Conservation (phyloP, 2,888 invertebrate genomes). For the Apamea crenata region DNA sequence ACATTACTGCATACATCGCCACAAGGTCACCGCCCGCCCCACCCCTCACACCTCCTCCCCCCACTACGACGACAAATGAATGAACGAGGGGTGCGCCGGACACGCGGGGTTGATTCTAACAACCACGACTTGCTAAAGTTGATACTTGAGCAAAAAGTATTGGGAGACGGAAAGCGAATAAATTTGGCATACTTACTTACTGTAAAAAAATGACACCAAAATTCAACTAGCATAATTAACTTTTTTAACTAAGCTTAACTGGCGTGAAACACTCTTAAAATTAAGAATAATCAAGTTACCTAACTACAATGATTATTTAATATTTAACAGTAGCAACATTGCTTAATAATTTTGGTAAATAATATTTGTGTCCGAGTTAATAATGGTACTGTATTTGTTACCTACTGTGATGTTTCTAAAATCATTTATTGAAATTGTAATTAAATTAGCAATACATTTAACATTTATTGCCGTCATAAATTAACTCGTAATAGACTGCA, state of each 20-base stretch:
- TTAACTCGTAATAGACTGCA: constrained; percentile 14
- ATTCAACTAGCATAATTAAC: neutral
- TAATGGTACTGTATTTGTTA: neutral
- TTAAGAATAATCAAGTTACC: neutral
- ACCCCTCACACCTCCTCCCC: constrained; percentile 40
- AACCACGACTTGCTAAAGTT: constrained; percentile 56
- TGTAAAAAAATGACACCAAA: neutral
- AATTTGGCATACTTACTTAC: neutral
- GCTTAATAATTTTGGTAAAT: neutral
- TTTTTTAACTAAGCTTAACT: no score
- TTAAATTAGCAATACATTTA: constrained; percentile 22
- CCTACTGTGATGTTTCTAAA: neutral
- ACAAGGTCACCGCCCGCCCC: constrained; percentile 65
- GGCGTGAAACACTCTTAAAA: neutral
- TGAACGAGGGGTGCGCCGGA: constrained; percentile 80
- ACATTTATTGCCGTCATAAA: constrained; percentile 22
- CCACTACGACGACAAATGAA: constrained; percentile 79
- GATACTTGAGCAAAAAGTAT: constrained; percentile 68
- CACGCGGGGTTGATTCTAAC: constrained; percentile 71
- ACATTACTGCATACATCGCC: constrained; percentile 42
- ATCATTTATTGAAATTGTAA: constrained; percentile 7
- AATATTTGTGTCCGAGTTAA: neutral
- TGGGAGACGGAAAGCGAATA: neutral
- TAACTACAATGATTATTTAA: neutral
- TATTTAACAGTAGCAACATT: neutral